These are phyloP conservation scores for Troides aeacus DNA, from an alignment of 2,888 invertebrate species.

Conservation along the genomic window DNA sequence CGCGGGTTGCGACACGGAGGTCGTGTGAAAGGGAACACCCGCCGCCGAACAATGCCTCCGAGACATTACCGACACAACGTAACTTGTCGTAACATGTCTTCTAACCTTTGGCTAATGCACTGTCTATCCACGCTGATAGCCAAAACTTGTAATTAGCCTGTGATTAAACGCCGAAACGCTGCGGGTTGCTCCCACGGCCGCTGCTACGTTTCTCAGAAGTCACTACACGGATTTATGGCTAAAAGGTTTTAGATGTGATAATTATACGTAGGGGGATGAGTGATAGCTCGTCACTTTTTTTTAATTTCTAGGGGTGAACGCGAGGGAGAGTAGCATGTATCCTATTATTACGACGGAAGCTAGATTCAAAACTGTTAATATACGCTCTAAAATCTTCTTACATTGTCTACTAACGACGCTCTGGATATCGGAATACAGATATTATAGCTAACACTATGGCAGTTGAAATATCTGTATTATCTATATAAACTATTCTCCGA, in stretches of 20 bases:
- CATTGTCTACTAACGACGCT: no score
- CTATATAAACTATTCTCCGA: no score
- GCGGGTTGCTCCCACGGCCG: conserved; percentile 62
- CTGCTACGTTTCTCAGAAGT: conserved; percentile 70
- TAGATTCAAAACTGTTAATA: conserved; percentile 41
- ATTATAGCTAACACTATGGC: no score
- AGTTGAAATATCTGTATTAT: no score
- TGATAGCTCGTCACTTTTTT: conserved; percentile 53
- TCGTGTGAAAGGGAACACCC: conserved; percentile 25
- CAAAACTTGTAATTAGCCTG: conserved; percentile 73
- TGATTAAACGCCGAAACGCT: conserved; percentile 63
- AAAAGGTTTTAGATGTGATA: conserved; percentile 80
- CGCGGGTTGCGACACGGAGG: conserved; percentile 20
- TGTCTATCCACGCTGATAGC: conserved; percentile 67
- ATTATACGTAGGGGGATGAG: conserved; percentile 67
- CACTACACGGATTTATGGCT: conserved; percentile 61
- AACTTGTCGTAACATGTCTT: conserved; percentile 33
- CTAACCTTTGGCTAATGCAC: conserved; percentile 67
- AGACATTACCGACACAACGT: conserved; percentile 35
- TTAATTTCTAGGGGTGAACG: conserved; percentile 47
- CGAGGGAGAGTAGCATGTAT: conserved; percentile 52
- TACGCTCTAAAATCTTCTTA: no score
- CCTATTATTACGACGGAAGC: conserved; percentile 68
- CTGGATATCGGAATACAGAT: no score
- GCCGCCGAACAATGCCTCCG: conserved; percentile 35